These are phyloP conservation scores for Sciurus carolinensis DNA, from an alignment of 2,797 vertebrate species.

Conservation along the genomic window DNA sequence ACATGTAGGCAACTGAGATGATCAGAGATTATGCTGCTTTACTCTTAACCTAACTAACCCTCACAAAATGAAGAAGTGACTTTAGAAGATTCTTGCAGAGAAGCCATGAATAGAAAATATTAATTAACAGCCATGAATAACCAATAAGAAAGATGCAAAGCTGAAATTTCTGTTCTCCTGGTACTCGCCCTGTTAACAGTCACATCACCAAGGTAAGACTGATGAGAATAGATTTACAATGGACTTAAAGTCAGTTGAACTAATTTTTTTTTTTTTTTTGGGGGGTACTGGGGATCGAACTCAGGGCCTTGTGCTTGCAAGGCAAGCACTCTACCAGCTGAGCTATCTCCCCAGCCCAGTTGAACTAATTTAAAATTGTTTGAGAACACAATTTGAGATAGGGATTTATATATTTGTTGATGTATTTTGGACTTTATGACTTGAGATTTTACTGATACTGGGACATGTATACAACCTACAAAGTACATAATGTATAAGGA, in stretches of 20 bases:
- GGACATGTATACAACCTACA: not conserved
- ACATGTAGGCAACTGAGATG: rapidly evolving
- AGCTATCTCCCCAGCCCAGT: not conserved
- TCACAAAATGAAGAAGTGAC: not conserved
- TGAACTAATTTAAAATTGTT: not conserved
- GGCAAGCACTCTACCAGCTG: too few species aligned
- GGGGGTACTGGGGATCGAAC: too few species aligned
- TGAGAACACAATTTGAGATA: not conserved
- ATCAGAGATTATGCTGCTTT: not conserved
- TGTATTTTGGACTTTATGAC: not conserved
- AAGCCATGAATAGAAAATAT: not conserved
- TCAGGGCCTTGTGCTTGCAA: too few species aligned
- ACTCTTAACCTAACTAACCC: not conserved
- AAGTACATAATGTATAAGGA: not conserved
- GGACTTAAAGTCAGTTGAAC: not conserved
- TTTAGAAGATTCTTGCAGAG: not conserved
- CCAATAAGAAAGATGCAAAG: not conserved
- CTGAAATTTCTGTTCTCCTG: not conserved
- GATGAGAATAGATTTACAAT: not conserved
- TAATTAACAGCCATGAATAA: not conserved
- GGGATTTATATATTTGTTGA: not conserved
- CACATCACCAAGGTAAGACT: not conserved
- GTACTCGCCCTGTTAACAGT: not conserved
- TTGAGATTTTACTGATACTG: not conserved
- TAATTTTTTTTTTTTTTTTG: not conserved